Conservation (phyloP, 2,888 invertebrate genomes). For the Pseudoips prasinana region DNA sequence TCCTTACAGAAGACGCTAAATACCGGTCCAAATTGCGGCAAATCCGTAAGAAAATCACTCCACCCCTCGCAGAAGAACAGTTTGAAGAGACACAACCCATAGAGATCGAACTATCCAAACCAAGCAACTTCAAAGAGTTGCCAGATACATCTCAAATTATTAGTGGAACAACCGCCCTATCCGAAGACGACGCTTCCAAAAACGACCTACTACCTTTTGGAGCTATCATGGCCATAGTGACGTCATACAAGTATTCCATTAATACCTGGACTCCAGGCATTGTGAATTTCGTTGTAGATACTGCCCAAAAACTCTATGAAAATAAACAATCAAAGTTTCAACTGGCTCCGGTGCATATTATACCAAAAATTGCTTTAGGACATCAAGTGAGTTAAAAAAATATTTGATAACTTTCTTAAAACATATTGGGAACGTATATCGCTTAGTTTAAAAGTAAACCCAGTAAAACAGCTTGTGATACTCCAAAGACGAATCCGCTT, state of each 20-base stretch:
- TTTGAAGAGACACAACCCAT: conserved; percentile 38
- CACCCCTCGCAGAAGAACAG: conserved; percentile 54
- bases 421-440: not conserved
- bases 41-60: conserved; percentile 57
- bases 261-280: conserved; percentile 83
- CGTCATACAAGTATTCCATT: conserved; percentile 82
- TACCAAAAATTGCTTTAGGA: conserved; percentile 84
- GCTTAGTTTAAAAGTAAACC: not conserved
- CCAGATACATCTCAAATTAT: conserved; percentile 84
- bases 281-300: conserved; percentile 81
- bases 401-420: not conserved
- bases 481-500: no score
- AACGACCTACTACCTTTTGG: conserved; percentile 76
- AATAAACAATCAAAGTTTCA: conserved; percentile 67
- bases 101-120: conserved; percentile 78
- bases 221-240: conserved; percentile 82
- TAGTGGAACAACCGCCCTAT: conserved; percentile 70
- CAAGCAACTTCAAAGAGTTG: conserved; percentile 80
- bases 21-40: conserved; percentile 63
- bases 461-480: no score
- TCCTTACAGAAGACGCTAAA: conserved; percentile 65
- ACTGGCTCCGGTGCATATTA: conserved; percentile 78
- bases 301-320: conserved; percentile 62
- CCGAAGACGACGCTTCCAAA: conserved; percentile 28
- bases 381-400: conserved; percentile 52